Percentiles rank a stretch among this genome's conserved stretches.
These are phyloP conservation scores for Agonopterix heracliana DNA, from an alignment of 2,888 invertebrate species.

Conservation along the genomic window DNA sequence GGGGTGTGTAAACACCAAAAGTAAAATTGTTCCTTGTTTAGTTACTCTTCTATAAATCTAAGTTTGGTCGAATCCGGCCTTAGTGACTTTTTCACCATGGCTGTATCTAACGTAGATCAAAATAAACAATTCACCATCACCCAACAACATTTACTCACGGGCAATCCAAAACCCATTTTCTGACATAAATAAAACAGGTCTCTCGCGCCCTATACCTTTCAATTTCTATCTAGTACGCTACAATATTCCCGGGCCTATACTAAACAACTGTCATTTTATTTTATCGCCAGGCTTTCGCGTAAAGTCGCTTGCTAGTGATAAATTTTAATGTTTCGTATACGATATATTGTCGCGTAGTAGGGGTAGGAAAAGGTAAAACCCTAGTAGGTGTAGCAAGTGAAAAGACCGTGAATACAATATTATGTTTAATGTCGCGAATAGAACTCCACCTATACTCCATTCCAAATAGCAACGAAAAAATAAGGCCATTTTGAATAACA, in stretches of 20 bases:
- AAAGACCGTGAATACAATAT: too few relatives aligned
- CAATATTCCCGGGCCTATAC: slow-evolving; percentile 64
- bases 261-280: slow-evolving; percentile 77
- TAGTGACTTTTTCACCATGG: too few relatives aligned
- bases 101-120: too few relatives aligned
- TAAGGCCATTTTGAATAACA: too few relatives aligned
- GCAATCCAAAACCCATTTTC: slow-evolving; percentile 70
- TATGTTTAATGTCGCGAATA: too few relatives aligned
- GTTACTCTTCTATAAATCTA: too few relatives aligned
- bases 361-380: not conserved
- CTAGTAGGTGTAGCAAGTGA: too few relatives aligned
- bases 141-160: slow-evolving; percentile 37
- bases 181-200: slow-evolving; percentile 69
- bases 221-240: slow-evolving; percentile 57
- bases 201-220: slow-evolving; percentile 71
- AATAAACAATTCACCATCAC: slow-evolving; percentile 18
- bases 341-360: slow-evolving; percentile 60
- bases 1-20: too few relatives aligned
- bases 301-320: slow-evolving; percentile 66
- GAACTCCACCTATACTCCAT: too few relatives aligned
- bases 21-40: too few relatives aligned
- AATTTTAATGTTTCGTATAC: slow-evolving; percentile 67
- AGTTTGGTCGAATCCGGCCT: too few relatives aligned
- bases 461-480: too few relatives aligned
- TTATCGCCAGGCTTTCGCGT: slow-evolving; percentile 70